Conservation (phyloP, 2,888 invertebrate genomes). For the Pasiphila rectangulata region DNA sequence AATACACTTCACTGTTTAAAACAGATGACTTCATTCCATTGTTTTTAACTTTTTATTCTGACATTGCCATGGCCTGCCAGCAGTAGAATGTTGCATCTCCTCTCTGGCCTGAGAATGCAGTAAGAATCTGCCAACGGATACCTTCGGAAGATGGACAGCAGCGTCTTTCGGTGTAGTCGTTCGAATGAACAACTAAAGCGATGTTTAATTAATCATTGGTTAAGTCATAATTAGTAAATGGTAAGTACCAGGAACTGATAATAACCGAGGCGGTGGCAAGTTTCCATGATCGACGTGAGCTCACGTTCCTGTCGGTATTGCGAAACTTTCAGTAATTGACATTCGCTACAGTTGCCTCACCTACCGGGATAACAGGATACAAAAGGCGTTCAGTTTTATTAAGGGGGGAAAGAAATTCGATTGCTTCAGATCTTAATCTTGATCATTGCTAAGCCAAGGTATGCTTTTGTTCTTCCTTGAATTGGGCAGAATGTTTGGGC, state of each 20-base stretch:
- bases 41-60: too few relatives aligned
- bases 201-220: slow-evolving; percentile 1
- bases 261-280: slow-evolving; percentile 37
- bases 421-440: slow-evolving; percentile 13
- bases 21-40: too few relatives aligned
- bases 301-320: slow-evolving; percentile 46
- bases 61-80: too few relatives aligned
- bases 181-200: too few relatives aligned
- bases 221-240: neutral
- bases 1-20: too few relatives aligned
- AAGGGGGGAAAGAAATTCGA: slow-evolving; percentile 16
- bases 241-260: slow-evolving; percentile 46
- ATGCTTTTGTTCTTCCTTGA: slow-evolving; percentile 13
- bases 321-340: slow-evolving; percentile 60
- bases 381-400: slow-evolving; percentile 21
- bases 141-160: too few relatives aligned
- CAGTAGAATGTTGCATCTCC: too few relatives aligned
- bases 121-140: too few relatives aligned
- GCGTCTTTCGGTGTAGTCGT: too few relatives aligned
- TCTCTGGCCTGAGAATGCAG: too few relatives aligned
- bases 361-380: slow-evolving; percentile 35
- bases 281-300: slow-evolving; percentile 53
- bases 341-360: slow-evolving; percentile 40
- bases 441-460: slow-evolving; percentile 7
- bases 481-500: too few relatives aligned